Evolutionary conservation across 1,140 invertebrate genomes (phyloP).

Genomic region (Metaphire vulgaris): DNA sequence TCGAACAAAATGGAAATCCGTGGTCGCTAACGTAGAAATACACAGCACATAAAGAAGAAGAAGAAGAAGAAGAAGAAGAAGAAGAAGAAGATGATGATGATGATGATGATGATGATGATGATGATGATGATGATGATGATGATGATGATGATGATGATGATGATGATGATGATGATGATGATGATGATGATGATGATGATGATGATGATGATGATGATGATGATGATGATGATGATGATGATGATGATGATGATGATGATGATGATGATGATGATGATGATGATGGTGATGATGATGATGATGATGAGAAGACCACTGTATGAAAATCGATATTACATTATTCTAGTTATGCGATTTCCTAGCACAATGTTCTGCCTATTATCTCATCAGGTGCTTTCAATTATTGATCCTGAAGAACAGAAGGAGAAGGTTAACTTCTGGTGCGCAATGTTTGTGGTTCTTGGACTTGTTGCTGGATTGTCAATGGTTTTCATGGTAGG

Average conservation of each 20-base stretch:
- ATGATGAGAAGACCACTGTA: slow-evolving; percentile 28
- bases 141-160: slow-evolving; percentile 28
- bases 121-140: slow-evolving; percentile 28
- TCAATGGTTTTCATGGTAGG: slow-evolving; percentile 8
- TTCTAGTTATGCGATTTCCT: no score
- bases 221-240: slow-evolving; percentile 30
- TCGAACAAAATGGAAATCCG: no score
- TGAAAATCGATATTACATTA: no score
- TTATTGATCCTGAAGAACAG: slow-evolving; percentile 7
- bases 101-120: slow-evolving; percentile 28
- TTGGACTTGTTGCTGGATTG: slow-evolving; percentile 8
- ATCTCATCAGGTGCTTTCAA: slow-evolving; percentile 5
- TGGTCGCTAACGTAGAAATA: no score
- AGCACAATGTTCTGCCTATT: neutral
- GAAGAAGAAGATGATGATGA: slow-evolving; percentile 27
- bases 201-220: slow-evolving; percentile 31
- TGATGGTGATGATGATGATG: slow-evolving; percentile 32
- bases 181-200: slow-evolving; percentile 29
- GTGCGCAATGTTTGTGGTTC: slow-evolving; percentile 1
- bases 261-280: slow-evolving; percentile 32
- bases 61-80: slow-evolving; percentile 24
- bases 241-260: slow-evolving; percentile 30
- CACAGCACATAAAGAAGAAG: slow-evolving; percentile 17
- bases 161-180: slow-evolving; percentile 29
- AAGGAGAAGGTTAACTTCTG: slow-evolving; percentile 1